Conservation (phyloP, 2,113 vertebrate species). For the Myodes glareolus region DNA sequence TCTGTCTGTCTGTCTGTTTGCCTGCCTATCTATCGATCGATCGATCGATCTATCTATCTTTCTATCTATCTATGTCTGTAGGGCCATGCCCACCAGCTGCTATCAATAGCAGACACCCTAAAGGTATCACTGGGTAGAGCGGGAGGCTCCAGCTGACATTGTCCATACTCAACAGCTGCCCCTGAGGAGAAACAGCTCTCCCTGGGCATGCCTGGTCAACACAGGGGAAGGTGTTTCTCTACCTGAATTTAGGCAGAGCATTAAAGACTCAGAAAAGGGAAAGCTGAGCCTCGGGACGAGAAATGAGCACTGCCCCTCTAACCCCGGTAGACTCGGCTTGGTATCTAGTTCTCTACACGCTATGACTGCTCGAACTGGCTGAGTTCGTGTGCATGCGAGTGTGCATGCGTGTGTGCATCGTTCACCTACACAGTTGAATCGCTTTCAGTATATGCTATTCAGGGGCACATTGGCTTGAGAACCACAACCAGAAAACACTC, state of each 20-base stretch:
- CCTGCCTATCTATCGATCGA: too few relatives aligned
- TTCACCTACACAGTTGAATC: neutral
- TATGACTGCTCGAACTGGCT: neutral
- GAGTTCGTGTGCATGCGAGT: neutral
- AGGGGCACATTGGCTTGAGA: neutral
- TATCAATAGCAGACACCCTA: slow-evolving; percentile 85
- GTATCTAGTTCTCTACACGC: neutral
- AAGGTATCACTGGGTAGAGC: slow-evolving; percentile 86
- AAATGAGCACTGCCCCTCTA: neutral
- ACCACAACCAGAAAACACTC: neutral
- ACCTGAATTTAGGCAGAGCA: neutral
- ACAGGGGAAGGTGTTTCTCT: neutral
- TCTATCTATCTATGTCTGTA: slow-evolving; percentile 84
- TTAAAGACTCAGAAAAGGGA: neutral
- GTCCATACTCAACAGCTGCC: slow-evolving; percentile 87
- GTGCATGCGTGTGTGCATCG: neutral
- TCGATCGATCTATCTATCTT: too few relatives aligned
- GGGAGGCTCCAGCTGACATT: slow-evolving; percentile 91
- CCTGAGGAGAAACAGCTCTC: slow-evolving; percentile 89
- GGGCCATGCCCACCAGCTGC: slow-evolving; percentile 88
- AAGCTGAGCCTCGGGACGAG: slow-evolving; percentile 23
- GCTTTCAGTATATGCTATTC: neutral
- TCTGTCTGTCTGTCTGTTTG: too few relatives aligned
- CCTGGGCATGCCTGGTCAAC: slow-evolving; percentile 88
- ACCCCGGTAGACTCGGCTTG: neutral